Percentiles rank a stretch among this genome's conserved stretches.
Conservation (phyloP, 2,113 vertebrate genomes). For the Triplophysa tibetana region DNA sequence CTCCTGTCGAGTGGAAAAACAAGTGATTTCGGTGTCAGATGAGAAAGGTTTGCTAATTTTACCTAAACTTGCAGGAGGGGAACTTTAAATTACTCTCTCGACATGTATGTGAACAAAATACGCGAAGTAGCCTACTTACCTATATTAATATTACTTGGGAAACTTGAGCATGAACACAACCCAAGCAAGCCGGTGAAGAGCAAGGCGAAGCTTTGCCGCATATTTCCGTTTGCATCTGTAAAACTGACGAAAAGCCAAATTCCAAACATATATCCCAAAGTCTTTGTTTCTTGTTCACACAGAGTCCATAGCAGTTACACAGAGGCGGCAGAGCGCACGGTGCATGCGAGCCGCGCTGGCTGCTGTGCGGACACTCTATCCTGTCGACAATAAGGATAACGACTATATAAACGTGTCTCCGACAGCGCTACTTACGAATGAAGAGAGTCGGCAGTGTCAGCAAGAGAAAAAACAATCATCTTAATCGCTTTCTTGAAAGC, state of each 20-base stretch:
- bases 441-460: constrained; percentile 8
- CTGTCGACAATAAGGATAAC: constrained; percentile 39
- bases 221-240: constrained; percentile 92
- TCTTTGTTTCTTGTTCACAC: constrained; percentile 68
- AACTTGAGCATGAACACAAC: constrained; percentile 90
- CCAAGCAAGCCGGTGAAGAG: constrained; percentile 86
- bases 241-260: constrained; percentile 74
- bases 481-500: constrained; percentile 33
- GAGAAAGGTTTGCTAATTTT: background rate
- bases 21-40: background rate
- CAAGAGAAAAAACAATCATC: constrained; percentile 13
- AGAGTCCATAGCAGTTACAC: constrained; percentile 75
- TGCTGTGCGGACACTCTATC: constrained; percentile 42
- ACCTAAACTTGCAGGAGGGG: background rate
- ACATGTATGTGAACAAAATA: background rate
- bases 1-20: constrained; percentile 74
- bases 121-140: constrained; percentile 73
- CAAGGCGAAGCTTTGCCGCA: constrained; percentile 87
- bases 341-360: constrained; percentile 54
- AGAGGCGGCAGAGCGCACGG: constrained; percentile 73
- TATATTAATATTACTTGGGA: constrained; percentile 97
- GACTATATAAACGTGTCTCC: constrained; percentile 42
- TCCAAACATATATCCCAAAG: constrained; percentile 78
- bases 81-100: constrained; percentile 8
- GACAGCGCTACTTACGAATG: constrained; percentile 48